These are phyloP conservation scores for Accipiter cooperii DNA, from an alignment of 2,113 vertebrate species.

Conservation along the genomic window DNA sequence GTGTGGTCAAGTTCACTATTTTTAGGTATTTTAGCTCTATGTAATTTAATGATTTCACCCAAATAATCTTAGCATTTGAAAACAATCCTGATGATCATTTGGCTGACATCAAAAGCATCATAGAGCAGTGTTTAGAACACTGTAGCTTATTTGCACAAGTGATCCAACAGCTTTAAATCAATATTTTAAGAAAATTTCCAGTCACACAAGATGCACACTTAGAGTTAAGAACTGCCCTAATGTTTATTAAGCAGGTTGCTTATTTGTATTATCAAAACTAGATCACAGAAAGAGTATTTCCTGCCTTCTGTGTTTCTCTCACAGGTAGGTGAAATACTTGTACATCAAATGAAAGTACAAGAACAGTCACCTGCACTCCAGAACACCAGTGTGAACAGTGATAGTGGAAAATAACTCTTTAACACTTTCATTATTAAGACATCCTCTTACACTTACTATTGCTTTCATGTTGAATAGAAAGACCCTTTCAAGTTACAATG, in stretches of 20 bases:
- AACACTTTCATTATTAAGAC: neutral
- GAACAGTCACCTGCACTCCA: neutral
- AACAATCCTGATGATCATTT: neutral
- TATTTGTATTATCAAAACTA: neutral
- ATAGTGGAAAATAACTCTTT: neutral
- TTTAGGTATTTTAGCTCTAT: neutral
- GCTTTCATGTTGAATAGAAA: neutral
- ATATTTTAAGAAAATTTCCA: neutral
- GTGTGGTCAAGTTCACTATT: neutral
- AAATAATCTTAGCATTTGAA: neutral
- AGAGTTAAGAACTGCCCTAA: neutral
- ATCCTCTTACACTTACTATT: neutral
- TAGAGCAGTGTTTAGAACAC: neutral
- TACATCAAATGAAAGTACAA: neutral
- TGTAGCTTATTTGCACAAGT: neutral
- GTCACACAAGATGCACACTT: neutral
- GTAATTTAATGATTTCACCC: neutral
- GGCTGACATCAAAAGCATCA: rapidly evolving
- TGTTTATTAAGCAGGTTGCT: neutral
- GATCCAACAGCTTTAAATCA: neutral
- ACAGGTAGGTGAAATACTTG: neutral
- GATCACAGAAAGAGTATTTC: neutral
- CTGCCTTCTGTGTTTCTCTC: neutral
- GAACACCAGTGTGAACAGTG: neutral
- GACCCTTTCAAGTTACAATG: neutral